These are phyloP conservation scores for Tachystola acroxantha DNA, from an alignment of 2,888 invertebrate genomes.

Conservation along the genomic window DNA sequence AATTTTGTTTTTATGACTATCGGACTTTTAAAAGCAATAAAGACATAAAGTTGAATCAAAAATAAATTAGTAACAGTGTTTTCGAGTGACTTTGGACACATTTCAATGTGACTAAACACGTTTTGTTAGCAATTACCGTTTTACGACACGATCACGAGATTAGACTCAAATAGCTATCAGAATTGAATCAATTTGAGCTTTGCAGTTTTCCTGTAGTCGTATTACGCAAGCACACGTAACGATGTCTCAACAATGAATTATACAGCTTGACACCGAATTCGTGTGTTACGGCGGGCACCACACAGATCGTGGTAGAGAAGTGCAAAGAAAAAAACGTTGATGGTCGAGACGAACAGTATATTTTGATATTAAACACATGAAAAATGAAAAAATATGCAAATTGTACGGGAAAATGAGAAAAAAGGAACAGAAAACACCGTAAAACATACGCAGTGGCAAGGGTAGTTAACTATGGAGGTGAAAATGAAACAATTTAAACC, in stretches of 20 bases:
- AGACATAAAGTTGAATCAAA: not conserved
- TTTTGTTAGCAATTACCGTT: constrained; percentile 44
- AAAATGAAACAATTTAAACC: too few species aligned
- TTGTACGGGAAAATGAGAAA: too few species aligned
- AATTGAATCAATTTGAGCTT: constrained; percentile 4
- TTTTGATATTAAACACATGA: too few species aligned
- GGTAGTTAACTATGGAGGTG: too few species aligned
- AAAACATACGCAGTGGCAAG: too few species aligned
- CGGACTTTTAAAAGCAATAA: constrained; percentile 19
- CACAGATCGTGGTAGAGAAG: too few species aligned
- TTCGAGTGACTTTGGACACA: constrained; percentile 40
- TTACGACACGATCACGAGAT: constrained; percentile 34
- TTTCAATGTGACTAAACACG: constrained; percentile 52
- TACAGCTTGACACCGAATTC: too few species aligned
- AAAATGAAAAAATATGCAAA: too few species aligned
- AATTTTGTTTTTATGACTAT: constrained; percentile 27
- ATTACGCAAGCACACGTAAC: constrained; percentile 10
- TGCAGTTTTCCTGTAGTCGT: constrained; percentile 1
- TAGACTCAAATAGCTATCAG: constrained; percentile 36
- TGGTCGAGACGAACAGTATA: too few species aligned
- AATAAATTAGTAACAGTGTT: not conserved
- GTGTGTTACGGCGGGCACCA: too few species aligned
- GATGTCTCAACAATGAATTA: not conserved
- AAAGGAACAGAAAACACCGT: too few species aligned
- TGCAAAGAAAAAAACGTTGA: too few species aligned